Evolutionary conservation across 2,797 vertebrate species (phyloP).

Genomic region (Eremophila alpestris): DNA sequence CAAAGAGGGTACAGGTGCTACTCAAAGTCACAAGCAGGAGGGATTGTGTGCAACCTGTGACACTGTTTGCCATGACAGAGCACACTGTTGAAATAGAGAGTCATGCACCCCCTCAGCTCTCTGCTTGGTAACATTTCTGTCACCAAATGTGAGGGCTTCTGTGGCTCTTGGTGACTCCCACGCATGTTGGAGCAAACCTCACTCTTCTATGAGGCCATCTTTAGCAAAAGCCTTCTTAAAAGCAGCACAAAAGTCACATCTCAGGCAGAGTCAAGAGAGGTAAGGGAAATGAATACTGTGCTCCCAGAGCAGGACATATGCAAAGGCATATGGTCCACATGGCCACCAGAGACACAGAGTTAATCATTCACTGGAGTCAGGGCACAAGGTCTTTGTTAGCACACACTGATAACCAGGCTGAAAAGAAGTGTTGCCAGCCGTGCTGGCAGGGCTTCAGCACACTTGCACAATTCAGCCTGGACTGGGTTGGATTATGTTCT

Average conservation of each 20-base stretch:
- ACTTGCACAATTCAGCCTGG: background rate
- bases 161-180: background rate
- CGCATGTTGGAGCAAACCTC: background rate
- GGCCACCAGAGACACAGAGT: fast-evolving
- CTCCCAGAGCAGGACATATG: background rate
- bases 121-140: fast-evolving
- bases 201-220: fast-evolving
- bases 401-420: background rate
- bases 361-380: background rate
- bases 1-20: background rate
- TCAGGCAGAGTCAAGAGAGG: background rate
- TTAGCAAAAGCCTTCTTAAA: background rate
- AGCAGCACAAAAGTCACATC: background rate
- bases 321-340: background rate
- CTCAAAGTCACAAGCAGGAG: background rate
- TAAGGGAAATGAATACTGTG: background rate
- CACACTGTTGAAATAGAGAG: background rate
- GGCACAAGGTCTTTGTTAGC: background rate
- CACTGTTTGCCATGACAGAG: background rate
- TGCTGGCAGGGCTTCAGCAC: background rate
- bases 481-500: background rate
- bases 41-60: background rate
- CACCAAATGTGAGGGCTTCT: background rate
- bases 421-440: fast-evolving
- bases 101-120: background rate